phyloP scores from a whole-genome alignment of 2,113 vertebrate genomes.

The Macaca nemestrina region DNA sequence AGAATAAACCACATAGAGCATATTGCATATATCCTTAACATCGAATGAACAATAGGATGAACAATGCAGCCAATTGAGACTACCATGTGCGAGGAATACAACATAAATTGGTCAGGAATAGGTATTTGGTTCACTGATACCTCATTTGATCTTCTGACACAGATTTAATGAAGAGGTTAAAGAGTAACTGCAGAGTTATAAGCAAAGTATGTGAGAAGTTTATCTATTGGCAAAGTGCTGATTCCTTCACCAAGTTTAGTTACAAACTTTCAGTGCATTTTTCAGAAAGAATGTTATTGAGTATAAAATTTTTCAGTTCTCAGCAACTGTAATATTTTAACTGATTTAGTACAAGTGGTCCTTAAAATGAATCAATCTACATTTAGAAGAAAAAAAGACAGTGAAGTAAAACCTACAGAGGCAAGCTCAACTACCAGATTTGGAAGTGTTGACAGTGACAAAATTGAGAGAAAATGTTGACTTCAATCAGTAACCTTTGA shows the following conservation, averaged over 20 bases:
- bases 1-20: neutral
- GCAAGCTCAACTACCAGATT: neutral
- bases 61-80: neutral
- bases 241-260: slow-evolving; percentile 11
- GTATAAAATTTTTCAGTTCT: neutral
- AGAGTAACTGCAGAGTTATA: neutral
- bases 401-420: neutral
- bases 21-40: neutral
- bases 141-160: neutral
- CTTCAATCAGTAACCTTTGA: neutral
- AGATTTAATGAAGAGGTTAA: neutral
- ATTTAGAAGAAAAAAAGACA: neutral
- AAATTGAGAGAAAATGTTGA: slow-evolving; percentile 20
- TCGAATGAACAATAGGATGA: neutral
- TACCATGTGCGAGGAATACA: neutral
- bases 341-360: neutral
- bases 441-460: neutral
- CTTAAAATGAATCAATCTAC: neutral
- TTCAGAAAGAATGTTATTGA: neutral
- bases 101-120: neutral
- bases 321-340: neutral
- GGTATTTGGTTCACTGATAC: neutral
- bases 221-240: neutral
- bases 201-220: neutral
- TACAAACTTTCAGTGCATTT: slow-evolving; percentile 9